Conservation (phyloP, 2,113 vertebrate genomes). For the Albula glossodonta region DNA sequence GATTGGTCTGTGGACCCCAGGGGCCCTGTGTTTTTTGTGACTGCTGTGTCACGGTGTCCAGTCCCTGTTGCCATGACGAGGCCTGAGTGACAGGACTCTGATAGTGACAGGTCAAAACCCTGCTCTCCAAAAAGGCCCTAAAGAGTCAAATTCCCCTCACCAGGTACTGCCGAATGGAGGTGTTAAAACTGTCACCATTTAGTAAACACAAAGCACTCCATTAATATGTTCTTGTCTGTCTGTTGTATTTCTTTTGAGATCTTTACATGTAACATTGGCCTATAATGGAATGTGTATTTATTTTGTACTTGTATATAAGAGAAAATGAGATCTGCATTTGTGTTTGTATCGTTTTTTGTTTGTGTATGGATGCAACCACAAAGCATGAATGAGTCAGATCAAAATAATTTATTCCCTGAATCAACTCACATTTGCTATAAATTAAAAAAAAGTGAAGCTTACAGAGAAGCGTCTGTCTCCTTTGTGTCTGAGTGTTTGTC, state of each 20-base stretch:
- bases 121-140: too few relatives aligned
- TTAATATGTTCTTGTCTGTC: background rate
- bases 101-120: background rate
- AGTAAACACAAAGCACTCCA: background rate
- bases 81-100: background rate
- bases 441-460: conserved; percentile 19
- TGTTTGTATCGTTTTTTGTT: conserved; percentile 26
- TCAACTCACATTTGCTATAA: conserved; percentile 28
- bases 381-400: conserved; percentile 20
- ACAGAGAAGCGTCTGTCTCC: background rate
- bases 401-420: conserved; percentile 31
- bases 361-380: conserved; percentile 23
- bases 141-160: too few relatives aligned
- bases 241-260: background rate
- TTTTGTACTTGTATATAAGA: conserved; percentile 23
- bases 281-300: conserved; percentile 7
- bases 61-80: background rate
- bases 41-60: background rate
- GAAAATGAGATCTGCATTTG: background rate
- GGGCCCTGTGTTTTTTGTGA: background rate
- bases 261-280: conserved; percentile 2
- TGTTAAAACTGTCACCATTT: background rate
- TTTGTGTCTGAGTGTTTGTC: background rate
- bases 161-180: background rate
- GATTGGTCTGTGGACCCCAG: background rate